Conservation (phyloP, 2,888 invertebrate species). For the Drosophila multiciliata region DNA sequence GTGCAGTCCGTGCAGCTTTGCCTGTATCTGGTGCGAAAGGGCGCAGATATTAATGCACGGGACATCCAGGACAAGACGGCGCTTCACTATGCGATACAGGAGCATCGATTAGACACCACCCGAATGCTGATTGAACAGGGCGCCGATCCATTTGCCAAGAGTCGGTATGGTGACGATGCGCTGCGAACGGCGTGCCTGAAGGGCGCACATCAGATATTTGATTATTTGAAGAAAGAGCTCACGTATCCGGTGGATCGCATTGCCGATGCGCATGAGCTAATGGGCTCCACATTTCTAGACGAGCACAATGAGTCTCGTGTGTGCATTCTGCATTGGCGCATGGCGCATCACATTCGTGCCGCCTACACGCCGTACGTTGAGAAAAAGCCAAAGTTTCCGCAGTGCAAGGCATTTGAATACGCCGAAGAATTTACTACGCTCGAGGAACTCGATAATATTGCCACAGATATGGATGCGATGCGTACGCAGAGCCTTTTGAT, state of each 20-base stretch:
- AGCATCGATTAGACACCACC: conserved; percentile 93
- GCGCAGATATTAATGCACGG: conserved; percentile 93
- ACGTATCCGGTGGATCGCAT: conserved; percentile 88
- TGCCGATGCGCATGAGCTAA: conserved; percentile 94
- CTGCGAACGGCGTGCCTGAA: conserved; percentile 94
- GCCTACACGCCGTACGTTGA: conserved; percentile 82
- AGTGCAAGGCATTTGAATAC: conserved; percentile 88
- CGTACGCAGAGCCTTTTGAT: conserved; percentile 94
- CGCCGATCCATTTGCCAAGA: conserved; percentile 91
- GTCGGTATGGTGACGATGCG: conserved; percentile 94
- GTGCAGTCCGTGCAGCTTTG: conserved; percentile 94
- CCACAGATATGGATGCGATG: conserved; percentile 93
- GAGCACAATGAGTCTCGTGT: conserved; percentile 91
- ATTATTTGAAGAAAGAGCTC: conserved; percentile 88
- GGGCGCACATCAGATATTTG: conserved; percentile 90
- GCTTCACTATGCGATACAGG: conserved; percentile 96
- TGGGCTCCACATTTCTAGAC: conserved; percentile 94
- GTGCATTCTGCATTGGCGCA: conserved; percentile 91
- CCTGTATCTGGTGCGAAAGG: conserved; percentile 91
- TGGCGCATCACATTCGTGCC: conserved; percentile 89
- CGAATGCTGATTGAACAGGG: conserved; percentile 91
- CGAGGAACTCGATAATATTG: conserved; percentile 90
- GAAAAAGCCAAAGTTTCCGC: conserved; percentile 84
- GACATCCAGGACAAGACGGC: conserved; percentile 97
- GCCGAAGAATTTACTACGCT: conserved; percentile 90